Evolutionary conservation across 2,888 invertebrate species (phyloP).

Genomic region (Mythimna albipuncta): DNA sequence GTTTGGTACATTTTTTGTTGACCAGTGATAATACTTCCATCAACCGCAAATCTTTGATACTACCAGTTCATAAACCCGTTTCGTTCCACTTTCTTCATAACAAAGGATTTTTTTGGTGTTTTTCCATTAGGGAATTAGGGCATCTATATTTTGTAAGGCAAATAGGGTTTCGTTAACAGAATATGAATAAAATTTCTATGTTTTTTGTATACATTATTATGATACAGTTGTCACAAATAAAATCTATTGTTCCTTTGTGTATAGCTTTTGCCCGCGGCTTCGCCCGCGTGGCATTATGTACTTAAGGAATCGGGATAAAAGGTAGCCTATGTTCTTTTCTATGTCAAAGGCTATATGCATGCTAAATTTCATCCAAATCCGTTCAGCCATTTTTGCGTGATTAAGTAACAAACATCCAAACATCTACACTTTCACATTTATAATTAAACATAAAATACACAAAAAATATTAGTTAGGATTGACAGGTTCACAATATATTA

Average conservation of each 20-base stretch:
- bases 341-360: too few species aligned
- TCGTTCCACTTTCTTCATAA: slow-evolving; percentile 4
- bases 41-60: slow-evolving; percentile 34
- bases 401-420: too few species aligned
- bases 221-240: slow-evolving; percentile 15
- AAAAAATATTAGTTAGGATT: too few species aligned
- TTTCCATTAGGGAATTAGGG: slow-evolving; percentile 40
- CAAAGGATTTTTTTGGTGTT: slow-evolving; percentile 12
- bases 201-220: neutral
- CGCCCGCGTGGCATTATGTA: too few species aligned
- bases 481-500: neutral
- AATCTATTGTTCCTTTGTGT: neutral
- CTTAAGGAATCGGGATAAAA: too few species aligned
- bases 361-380: too few species aligned
- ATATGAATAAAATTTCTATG: slow-evolving; percentile 15
- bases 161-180: slow-evolving; percentile 35
- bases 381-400: too few species aligned
- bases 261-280: too few species aligned
- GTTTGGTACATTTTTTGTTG: slow-evolving; percentile 57
- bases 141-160: neutral
- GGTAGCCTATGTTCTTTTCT: too few species aligned
- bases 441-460: too few species aligned
- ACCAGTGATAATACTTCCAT: slow-evolving; percentile 47
- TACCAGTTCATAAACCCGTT: slow-evolving; percentile 31
- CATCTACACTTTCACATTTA: too few species aligned